phyloP scores from a whole-genome alignment of 2,113 vertebrate genomes.

The Silurus meridionalis region DNA sequence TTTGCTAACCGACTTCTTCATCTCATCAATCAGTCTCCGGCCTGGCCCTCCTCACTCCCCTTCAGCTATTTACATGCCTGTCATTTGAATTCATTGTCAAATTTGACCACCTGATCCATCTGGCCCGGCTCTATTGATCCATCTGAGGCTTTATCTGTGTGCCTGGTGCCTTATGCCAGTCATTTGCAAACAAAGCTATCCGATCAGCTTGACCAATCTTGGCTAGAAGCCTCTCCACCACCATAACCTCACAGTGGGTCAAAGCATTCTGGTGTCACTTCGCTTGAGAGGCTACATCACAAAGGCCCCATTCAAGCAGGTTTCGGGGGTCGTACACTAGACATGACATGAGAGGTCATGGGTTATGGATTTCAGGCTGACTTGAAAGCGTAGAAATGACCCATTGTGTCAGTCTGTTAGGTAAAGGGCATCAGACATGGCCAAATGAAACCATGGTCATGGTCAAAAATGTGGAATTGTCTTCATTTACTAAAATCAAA shows the following conservation, averaged over 20 bases:
- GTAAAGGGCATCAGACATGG: conserved; percentile 33
- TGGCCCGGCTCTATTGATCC: conserved; percentile 54
- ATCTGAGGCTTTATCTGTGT: conserved; percentile 50
- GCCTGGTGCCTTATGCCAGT: conserved; percentile 19
- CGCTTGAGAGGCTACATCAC: not conserved
- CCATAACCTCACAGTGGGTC: not conserved
- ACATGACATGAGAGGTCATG: conserved; percentile 42
- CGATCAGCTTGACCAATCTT: conserved; percentile 23
- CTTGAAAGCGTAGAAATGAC: conserved; percentile 36
- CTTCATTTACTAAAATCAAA: not conserved
- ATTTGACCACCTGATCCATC: conserved; percentile 48
- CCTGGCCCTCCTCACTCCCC: conserved; percentile 21
- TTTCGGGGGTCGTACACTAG: conserved; percentile 20
- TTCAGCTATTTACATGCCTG: conserved; percentile 52
- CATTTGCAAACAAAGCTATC: conserved; percentile 36
- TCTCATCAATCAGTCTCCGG: conserved; percentile 51
- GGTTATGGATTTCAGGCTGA: not conserved
- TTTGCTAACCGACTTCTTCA: conserved; percentile 39
- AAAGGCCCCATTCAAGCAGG: conserved; percentile 19
- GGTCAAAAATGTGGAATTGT: not conserved
- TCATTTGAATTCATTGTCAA: conserved; percentile 55
- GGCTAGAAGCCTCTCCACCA: not conserved
- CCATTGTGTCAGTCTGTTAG: conserved; percentile 21
- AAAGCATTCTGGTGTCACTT: conserved; percentile 16
- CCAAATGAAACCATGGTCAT: conserved; percentile 34